Conservation (phyloP, 2,113 vertebrate genomes). For the Eupsittula cactorum region DNA sequence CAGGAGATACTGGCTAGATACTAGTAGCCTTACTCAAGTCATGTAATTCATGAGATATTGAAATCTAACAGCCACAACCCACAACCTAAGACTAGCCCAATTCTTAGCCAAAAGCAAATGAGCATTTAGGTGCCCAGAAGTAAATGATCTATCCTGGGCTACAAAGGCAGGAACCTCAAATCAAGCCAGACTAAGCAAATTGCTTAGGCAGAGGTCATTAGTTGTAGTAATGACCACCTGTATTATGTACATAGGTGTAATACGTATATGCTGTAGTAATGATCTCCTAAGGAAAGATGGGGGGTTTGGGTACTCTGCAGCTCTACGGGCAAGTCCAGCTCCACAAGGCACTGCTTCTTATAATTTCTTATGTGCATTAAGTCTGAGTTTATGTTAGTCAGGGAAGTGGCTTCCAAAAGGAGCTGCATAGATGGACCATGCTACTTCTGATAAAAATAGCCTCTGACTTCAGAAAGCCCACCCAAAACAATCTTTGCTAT, state of each 20-base stretch:
- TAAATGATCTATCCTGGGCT: neutral
- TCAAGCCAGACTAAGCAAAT: neutral
- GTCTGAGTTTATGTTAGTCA: neutral
- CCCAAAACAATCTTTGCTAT: neutral
- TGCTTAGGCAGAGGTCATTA: neutral
- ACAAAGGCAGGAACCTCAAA: neutral
- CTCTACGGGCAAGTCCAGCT: neutral
- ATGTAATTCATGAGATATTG: neutral
- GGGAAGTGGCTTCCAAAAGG: neutral
- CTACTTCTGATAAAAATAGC: neutral
- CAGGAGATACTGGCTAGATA: neutral
- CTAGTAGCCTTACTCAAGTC: neutral
- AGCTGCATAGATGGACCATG: neutral
- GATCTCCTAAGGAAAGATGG: neutral
- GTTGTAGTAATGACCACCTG: neutral
- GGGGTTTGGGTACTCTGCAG: neutral
- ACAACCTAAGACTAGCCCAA: neutral
- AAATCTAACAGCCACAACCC: neutral
- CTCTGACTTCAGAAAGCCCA: neutral
- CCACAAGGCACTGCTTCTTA: neutral
- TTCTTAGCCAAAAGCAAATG: neutral
- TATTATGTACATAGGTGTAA: neutral
- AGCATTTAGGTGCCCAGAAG: neutral
- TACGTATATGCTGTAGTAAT: neutral
- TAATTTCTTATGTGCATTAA: fast-evolving